These are phyloP conservation scores for Chironomus striatipennis DNA, from an alignment of 1,140 invertebrate genomes.

Conservation along the genomic window DNA sequence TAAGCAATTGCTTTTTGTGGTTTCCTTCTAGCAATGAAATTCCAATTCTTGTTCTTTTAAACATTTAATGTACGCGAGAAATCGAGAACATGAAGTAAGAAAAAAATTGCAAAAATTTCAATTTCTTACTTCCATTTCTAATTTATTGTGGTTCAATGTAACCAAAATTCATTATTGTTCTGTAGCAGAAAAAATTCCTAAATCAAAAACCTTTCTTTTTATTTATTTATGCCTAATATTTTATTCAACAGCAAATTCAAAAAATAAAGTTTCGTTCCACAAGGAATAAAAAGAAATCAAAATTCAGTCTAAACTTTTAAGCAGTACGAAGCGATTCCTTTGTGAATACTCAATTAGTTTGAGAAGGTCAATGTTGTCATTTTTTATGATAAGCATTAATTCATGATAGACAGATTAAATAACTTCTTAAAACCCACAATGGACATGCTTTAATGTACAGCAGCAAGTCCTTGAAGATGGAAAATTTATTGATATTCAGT, in stretches of 20 bases:
- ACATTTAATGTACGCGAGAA: too few relatives aligned
- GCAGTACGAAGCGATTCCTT: not conserved
- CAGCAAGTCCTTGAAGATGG: not conserved
- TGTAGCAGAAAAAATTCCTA: too few relatives aligned
- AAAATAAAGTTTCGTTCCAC: too few relatives aligned
- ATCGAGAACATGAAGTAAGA: too few relatives aligned
- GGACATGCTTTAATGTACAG: not conserved
- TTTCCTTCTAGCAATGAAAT: not conserved
- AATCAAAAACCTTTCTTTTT: too few relatives aligned
- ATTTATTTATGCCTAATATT: too few relatives aligned
- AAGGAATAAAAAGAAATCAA: not conserved
- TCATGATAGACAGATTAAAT: not conserved
- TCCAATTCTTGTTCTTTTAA: too few relatives aligned
- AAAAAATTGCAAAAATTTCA: too few relatives aligned
- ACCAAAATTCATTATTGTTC: too few relatives aligned
- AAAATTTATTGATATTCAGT: constrained; percentile 4
- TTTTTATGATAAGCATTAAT: not conserved
- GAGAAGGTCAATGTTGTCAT: not conserved
- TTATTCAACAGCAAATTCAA: too few relatives aligned
- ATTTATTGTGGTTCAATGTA: too few relatives aligned
- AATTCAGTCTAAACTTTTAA: not conserved
- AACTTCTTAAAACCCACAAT: not conserved
- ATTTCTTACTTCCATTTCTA: too few relatives aligned
- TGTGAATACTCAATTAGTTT: not conserved
- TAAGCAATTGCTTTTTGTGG: constrained; percentile 18